Conservation (phyloP, 2,113 vertebrate species). For the Aleadryas rufinucha region DNA sequence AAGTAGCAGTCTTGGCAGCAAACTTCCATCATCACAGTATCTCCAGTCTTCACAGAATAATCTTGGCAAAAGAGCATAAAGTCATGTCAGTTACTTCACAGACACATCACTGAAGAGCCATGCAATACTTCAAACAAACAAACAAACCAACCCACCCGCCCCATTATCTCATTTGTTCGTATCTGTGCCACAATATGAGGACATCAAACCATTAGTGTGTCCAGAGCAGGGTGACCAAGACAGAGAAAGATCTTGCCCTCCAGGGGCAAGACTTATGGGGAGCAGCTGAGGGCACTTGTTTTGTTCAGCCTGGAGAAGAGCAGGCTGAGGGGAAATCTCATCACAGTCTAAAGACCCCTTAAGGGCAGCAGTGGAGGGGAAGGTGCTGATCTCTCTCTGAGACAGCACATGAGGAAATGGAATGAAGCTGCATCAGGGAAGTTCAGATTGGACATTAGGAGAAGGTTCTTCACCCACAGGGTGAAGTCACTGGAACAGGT, state of each 20-base stretch:
- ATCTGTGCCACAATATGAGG: background rate
- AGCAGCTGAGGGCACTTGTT: background rate
- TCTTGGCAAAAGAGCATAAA: conserved; percentile 67
- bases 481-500: background rate
- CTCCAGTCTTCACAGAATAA: conserved; percentile 77
- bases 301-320: background rate
- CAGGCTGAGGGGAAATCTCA: background rate
- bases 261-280: background rate
- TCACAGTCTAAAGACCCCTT: background rate
- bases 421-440: background rate
- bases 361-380: background rate
- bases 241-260: background rate
- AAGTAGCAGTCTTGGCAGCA: conserved; percentile 89
- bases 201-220: background rate
- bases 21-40: conserved; percentile 84
- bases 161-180: background rate
- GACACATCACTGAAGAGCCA: background rate
- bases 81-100: background rate
- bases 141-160: rapidly evolving
- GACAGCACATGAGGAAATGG: background rate
- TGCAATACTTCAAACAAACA: background rate
- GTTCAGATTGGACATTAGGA: background rate
- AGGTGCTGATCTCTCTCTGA: background rate
- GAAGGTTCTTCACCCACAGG: background rate
- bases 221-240: background rate